Base-by-base conservation (phyloP, 2,113 vertebrate genomes). In the Gasterosteus aculeatus region DNA sequence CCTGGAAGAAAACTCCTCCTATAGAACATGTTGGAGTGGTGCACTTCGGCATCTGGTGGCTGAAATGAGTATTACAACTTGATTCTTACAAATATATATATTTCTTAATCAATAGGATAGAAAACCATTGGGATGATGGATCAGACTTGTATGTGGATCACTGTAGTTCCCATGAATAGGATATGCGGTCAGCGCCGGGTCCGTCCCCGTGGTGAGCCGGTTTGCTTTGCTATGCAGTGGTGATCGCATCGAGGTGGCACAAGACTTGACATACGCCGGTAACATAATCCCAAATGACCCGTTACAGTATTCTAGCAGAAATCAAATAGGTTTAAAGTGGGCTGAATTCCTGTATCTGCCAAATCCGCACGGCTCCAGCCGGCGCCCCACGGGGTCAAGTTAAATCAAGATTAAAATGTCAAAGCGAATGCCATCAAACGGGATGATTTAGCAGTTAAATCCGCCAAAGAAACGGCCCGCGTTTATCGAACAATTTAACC, bases 341-440 rank as follows among this genome's bases (percentile, higher is more conserved):
- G 65, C 15, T 35, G 74, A 78, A 54, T 75, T 83, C 61, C 58
- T 33, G 3, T 38, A 51, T 77, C 72, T 46, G 58, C 63, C 53
- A 73, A 72, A 84, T 79, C 82, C 67, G 69, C 8, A 10, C 31
- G 19, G 67, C 69, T 64, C 65, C 74, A 57, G 51, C 68, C 26
- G 2, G 46, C 2, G 46, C 49, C n/a, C 9, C 62, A 0, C 3
- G 22, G 41, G 75, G 78, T 87, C 82, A 73, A 69, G 66, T 72
- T 57, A 80, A 85, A 89, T 88, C 75, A 80, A 88, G 84, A 90
- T 87, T 87, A 85, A 85, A 85, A 81, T 87, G 87, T 89, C 69
- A 75, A 49, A 71, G 75, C 22, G 39, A 74, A 75, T 69, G 11
- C 18, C 69, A 46, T 82, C 76, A 80, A 82, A 80, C 69, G 15